Evolutionary conservation across 2,797 vertebrate species (phyloP), one percentile per base, ranked within the genome.

Genomic region (Macroramphosus scolopax): DNA sequence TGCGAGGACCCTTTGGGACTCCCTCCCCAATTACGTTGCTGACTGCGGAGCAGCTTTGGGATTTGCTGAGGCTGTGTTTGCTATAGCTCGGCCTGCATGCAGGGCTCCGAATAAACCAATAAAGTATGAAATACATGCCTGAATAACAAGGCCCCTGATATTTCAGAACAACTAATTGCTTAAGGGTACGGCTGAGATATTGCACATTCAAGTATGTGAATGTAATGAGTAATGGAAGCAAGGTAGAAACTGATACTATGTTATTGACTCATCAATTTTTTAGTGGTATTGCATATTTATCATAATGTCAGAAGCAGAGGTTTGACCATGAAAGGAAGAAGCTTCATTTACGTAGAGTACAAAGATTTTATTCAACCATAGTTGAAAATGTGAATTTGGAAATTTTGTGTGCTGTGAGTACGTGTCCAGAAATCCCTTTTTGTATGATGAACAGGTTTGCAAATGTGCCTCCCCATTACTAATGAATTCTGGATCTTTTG

Each of bases 11-110:
- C 82, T 75, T 29, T 83, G 84, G 84, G 82, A 85, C 85, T 83
- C 82, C 78, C 78, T 78, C 81, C 71, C 79, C 84, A 88, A 87
- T 88, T 88, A 87, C 77, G 82, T 77, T 80, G 80, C 76, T 78
- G 78, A 83, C 81, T 82, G 55, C 18, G 41, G 71, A 71, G 68
- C 58, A 82, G 72, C 76, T 67, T 37, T 49, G 80, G 77, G 80
- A 81, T 77, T 83, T 80, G 77, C 70, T 56, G 56, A 68, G 72
- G 41, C 62, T 42, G 59, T 81, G 57, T 76, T 79, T 76, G 75
- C 68, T 62, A 48, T 56, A 68, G 68, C 72, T 52, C 36, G 60
- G 70, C 67, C 72, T 75, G 61, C 61, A 76, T 79, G 54, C 64
- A 72, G 54, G 29, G 11, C 62, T 78, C 50, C 1, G 56, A 72